Conservation (phyloP, 2,113 vertebrate genomes). For the Callipepla squamata region DNA sequence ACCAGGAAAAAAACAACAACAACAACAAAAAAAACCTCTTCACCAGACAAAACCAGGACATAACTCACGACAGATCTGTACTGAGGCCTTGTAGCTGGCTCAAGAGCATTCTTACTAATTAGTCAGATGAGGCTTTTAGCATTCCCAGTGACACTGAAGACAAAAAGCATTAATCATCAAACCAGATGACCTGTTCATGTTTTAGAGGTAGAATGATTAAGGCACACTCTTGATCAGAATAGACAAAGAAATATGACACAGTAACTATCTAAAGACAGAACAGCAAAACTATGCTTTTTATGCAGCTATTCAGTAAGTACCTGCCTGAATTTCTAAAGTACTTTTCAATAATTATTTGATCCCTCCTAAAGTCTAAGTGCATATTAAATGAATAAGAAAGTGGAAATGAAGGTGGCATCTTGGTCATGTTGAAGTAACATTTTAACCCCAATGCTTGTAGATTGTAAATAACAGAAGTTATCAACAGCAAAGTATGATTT, state of each 20-base stretch:
- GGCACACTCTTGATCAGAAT: not conserved
- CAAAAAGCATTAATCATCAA: slow-evolving; percentile 26
- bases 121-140: slow-evolving; percentile 25
- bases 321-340: not conserved
- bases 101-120: slow-evolving; percentile 38
- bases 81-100: not conserved
- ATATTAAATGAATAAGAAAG: not conserved
- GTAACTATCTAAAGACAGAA: not conserved
- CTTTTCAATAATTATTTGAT: not conserved
- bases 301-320: not conserved
- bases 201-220: slow-evolving; percentile 21
- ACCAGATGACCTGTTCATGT: slow-evolving; percentile 8
- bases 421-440: not conserved
- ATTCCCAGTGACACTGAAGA: slow-evolving; percentile 12
- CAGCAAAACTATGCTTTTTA: not conserved
- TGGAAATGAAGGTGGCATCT: not conserved
- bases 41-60: not conserved
- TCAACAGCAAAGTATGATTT: not conserved
- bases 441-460: not conserved
- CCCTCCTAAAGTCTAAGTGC: not conserved
- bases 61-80: not conserved
- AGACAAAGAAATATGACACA: not conserved
- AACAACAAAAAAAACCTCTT: not conserved
- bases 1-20: not conserved
- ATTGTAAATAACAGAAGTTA: not conserved